phyloP scores from a whole-genome alignment of 2,888 invertebrate species.

The Lasioglossum malachurum region DNA sequence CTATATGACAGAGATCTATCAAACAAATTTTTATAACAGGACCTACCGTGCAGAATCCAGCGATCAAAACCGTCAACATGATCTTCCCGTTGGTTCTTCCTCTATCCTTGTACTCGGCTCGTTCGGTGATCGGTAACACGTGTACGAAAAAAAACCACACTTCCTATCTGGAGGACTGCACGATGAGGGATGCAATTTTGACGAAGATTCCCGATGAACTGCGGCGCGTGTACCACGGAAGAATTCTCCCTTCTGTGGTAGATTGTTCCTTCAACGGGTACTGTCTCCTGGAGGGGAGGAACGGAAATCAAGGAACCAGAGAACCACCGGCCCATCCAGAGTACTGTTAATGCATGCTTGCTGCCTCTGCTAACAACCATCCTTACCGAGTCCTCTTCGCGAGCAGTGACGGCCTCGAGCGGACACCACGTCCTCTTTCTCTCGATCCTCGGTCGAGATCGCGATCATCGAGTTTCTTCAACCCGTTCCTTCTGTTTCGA shows the following conservation, averaged over 20 bases:
- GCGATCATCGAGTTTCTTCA: background rate
- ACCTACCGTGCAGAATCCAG: constrained; percentile 81
- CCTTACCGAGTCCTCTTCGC: constrained; percentile 71
- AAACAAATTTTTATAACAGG: background rate
- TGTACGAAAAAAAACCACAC: constrained; percentile 44
- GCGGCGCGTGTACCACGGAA: constrained; percentile 67
- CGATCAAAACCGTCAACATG: constrained; percentile 81
- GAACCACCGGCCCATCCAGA: constrained; percentile 80
- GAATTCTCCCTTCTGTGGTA: constrained; percentile 72
- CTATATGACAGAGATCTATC: background rate
- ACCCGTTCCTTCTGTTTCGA: background rate
- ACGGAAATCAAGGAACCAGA: constrained; percentile 73
- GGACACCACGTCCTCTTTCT: constrained; percentile 41
- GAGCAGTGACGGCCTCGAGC: constrained; percentile 72
- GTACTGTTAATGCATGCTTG: constrained; percentile 85
- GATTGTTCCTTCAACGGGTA: constrained; percentile 51
- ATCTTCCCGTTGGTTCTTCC: constrained; percentile 43
- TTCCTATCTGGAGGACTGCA: constrained; percentile 27
- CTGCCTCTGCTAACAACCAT: constrained; percentile 83
- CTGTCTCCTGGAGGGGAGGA: constrained; percentile 65
- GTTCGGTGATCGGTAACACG: constrained; percentile 34
- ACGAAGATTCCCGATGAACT: constrained; percentile 80
- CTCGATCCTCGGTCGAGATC: constrained; percentile 20
- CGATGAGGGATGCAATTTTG: constrained; percentile 77
- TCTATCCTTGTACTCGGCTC: constrained; percentile 30